These are phyloP conservation scores for Lithobates sylvaticus DNA, from an alignment of 2,797 vertebrate genomes.

Conservation along the genomic window DNA sequence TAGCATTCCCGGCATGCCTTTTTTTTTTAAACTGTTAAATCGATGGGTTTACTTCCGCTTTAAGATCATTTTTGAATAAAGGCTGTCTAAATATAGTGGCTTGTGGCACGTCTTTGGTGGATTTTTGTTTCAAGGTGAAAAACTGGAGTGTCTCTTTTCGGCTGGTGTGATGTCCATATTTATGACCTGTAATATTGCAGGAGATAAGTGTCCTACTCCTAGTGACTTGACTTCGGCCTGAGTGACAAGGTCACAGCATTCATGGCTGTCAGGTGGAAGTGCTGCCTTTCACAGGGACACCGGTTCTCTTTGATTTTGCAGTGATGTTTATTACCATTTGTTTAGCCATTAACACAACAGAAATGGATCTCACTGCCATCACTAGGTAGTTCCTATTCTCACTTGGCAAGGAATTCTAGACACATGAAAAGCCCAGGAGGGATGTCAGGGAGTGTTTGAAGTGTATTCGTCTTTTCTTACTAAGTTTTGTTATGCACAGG, in stretches of 20 bases:
- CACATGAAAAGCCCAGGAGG: conserved; percentile 68
- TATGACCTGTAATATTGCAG: no score
- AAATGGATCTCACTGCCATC: conserved; percentile 64
- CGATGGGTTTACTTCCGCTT: no score
- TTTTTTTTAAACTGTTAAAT: no score
- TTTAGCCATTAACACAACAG: conserved; percentile 68
- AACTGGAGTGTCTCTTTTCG: no score
- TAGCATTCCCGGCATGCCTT: no score
- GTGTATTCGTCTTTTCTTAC: conserved; percentile 63
- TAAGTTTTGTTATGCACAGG: conserved; percentile 68
- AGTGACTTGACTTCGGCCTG: conserved; percentile 57
- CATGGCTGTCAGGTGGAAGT: conserved; percentile 55
- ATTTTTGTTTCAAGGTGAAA: no score
- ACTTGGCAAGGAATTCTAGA: conserved; percentile 62
- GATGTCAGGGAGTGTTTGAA: conserved; percentile 68
- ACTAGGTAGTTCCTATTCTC: conserved; percentile 62
- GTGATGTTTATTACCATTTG: conserved; percentile 69
- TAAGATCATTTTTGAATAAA: no score
- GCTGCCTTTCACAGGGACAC: conserved; percentile 61
- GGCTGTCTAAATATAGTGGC: no score
- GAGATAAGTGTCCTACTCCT: background rate
- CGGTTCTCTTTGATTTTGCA: conserved; percentile 63
- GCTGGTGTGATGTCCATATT: no score
- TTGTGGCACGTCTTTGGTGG: no score
- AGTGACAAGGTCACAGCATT: conserved; percentile 55